Evolutionary conservation across 2,888 invertebrate genomes (phyloP).

Genomic region (Sphaerophoria rueppellii): DNA sequence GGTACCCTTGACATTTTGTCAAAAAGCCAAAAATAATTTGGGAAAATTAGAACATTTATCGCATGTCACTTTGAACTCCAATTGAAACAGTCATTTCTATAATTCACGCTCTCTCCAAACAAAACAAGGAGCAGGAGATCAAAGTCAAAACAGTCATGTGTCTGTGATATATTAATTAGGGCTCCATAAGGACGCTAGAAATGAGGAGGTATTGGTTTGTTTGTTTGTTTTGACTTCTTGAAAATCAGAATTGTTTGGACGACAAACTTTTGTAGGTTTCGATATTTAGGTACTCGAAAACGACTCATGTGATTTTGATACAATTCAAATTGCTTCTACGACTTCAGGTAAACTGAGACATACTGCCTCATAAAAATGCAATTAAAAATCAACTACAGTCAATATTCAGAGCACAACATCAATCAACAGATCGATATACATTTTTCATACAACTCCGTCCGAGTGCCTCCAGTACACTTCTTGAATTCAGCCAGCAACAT

Average conservation of each 20-base stretch:
- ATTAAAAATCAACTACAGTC: conserved; percentile 51
- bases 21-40: conserved; percentile 63
- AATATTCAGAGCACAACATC: conserved; percentile 59
- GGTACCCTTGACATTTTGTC: conserved; percentile 59
- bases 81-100: neutral
- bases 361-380: conserved; percentile 60
- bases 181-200: conserved; percentile 42
- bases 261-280: neutral
- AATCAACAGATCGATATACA: conserved; percentile 56
- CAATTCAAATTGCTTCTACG: too few species aligned
- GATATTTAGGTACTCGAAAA: neutral
- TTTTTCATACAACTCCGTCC: conserved; percentile 20
- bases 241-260: conserved; percentile 1
- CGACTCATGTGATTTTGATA: neutral
- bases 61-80: conserved; percentile 49
- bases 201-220: conserved; percentile 31
- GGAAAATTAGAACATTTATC: conserved; percentile 42
- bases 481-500: neutral
- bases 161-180: conserved; percentile 72
- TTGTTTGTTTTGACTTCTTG: conserved; percentile 62
- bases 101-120: conserved; percentile 25
- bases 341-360: too few species aligned
- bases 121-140: conserved; percentile 33
- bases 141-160: conserved; percentile 71
- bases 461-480: neutral